Conservation (phyloP, 1,140 invertebrate species). For the Coelopa frigida region DNA sequence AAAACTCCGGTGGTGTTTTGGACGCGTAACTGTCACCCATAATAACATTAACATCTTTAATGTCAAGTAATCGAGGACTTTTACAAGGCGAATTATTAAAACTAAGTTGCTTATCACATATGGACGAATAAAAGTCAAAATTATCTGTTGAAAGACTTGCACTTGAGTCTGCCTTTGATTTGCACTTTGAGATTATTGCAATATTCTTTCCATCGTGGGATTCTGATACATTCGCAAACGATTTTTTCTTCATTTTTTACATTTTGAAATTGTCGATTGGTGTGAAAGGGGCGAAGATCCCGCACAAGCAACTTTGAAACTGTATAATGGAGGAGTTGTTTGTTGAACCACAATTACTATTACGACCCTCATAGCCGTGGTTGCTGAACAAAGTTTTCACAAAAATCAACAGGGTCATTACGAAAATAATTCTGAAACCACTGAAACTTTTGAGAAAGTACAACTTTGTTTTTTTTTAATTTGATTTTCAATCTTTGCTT, state of each 20-base stretch:
- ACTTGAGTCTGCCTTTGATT: slow-evolving; percentile 13
- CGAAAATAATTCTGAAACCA: slow-evolving; percentile 19
- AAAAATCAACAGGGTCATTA: slow-evolving; percentile 16
- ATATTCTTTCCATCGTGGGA: not conserved
- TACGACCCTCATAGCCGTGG: slow-evolving; percentile 10
- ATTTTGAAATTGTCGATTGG: no score
- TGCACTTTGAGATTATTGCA: slow-evolving; percentile 2
- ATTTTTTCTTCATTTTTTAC: no score
- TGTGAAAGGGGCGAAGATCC: no score
- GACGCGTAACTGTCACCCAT: not conserved
- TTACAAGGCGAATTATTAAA: slow-evolving; percentile 22
- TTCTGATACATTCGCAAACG: not conserved
- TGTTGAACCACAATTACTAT: slow-evolving; percentile 17
- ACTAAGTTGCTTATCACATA: slow-evolving; percentile 27
- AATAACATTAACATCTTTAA: slow-evolving; percentile 9
- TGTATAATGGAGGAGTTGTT: no score
- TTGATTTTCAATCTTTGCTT: slow-evolving; percentile 17
- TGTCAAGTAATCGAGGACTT: slow-evolving; percentile 18
- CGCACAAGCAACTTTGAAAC: no score
- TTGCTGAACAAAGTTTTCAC: slow-evolving; percentile 19
- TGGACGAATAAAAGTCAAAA: slow-evolving; percentile 22
- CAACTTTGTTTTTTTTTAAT: slow-evolving; percentile 19
- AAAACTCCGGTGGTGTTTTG: no score
- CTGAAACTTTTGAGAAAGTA: slow-evolving; percentile 16
- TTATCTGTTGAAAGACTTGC: slow-evolving; percentile 13